These are phyloP conservation scores for Rhabditophanes sp. DNA, from an alignment of 2,888 invertebrate genomes.

Conservation along the genomic window DNA sequence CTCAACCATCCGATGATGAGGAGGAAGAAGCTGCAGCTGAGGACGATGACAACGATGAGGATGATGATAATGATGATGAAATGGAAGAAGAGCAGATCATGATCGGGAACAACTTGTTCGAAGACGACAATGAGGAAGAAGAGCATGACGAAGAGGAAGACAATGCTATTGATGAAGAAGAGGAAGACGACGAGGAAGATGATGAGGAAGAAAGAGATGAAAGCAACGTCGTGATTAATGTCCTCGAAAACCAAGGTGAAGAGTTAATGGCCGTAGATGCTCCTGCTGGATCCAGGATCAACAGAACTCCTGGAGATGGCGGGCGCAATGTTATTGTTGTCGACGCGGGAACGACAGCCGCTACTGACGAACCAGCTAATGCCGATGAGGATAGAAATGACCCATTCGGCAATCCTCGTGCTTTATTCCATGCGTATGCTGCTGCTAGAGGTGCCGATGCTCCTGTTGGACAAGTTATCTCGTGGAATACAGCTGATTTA, in stretches of 20 bases:
- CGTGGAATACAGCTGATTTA: too few relatives aligned
- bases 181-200: constrained; percentile 24
- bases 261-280: constrained; percentile 9
- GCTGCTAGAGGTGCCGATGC: too few relatives aligned
- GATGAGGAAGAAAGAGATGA: constrained; percentile 26
- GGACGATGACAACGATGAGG: constrained; percentile 10
- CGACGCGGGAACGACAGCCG: background rate
- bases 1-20: constrained; percentile 7
- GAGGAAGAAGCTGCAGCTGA: constrained; percentile 11
- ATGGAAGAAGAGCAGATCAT: constrained; percentile 1
- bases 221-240: constrained; percentile 10
- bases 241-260: too few relatives aligned
- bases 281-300: constrained; percentile 10
- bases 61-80: constrained; percentile 6
- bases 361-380: constrained; percentile 6
- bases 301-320: constrained; percentile 5
- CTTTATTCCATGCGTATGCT: too few relatives aligned
- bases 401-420: too few relatives aligned
- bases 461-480: too few relatives aligned
- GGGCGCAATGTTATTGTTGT: background rate
- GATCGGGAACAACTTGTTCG: background rate
- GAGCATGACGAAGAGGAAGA: constrained; percentile 9
- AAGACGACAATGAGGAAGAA: constrained; percentile 6
- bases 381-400: too few relatives aligned
- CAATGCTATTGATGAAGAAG: constrained; percentile 7